Evolutionary conservation across 2,113 vertebrate species (phyloP).

Genomic region (Caloenas nicobarica): DNA sequence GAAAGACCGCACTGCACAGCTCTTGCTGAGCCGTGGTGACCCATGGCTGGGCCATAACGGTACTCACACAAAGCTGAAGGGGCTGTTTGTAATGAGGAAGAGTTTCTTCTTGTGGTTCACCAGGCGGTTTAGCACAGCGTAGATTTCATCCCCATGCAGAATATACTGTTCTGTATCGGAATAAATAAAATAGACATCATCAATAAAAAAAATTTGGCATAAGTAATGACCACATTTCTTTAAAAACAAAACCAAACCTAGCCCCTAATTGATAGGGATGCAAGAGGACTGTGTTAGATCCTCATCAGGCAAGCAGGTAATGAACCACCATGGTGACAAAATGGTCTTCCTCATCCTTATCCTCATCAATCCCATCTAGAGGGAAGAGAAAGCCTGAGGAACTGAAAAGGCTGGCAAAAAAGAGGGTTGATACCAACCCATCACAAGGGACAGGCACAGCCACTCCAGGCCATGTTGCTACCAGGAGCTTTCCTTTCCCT

Average conservation of each 20-base stretch:
- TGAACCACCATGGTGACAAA: neutral
- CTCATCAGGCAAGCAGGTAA: neutral
- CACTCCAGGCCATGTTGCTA: neutral
- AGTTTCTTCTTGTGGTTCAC: conserved; percentile 82
- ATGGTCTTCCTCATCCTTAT: neutral
- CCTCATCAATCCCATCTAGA: neutral
- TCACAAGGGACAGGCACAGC: neutral
- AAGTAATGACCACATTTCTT: neutral
- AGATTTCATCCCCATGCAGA: conserved; percentile 79
- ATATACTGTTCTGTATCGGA: conserved; percentile 77
- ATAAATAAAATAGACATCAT: neutral
- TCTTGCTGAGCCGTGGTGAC: neutral
- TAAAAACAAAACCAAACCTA: neutral
- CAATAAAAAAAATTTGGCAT: neutral
- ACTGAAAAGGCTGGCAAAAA: neutral
- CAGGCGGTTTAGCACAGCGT: conserved; percentile 78
- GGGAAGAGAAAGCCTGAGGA: neutral
- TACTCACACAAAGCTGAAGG: conserved; percentile 85
- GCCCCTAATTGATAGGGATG: neutral
- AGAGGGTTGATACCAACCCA: neutral
- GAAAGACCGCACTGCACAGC: neutral
- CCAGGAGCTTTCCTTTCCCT: neutral
- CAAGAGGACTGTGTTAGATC: neutral
- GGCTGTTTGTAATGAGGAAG: conserved; percentile 86
- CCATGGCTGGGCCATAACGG: neutral